Conservation (phyloP, 2,797 vertebrate species). For the Thunnus albacares region DNA sequence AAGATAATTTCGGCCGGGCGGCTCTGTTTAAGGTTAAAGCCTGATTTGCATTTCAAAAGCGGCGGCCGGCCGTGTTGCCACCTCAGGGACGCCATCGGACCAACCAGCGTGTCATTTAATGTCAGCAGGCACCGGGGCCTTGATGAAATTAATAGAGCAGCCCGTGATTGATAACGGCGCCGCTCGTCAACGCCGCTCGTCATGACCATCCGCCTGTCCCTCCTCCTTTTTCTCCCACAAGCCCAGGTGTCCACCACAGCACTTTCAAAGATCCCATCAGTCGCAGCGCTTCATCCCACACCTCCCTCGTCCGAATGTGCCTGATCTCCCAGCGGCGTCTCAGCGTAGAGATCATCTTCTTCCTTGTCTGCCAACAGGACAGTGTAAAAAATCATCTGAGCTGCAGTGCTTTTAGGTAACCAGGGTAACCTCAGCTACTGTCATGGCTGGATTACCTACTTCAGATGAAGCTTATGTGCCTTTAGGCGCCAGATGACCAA, state of each 20-base stretch:
- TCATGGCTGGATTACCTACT: slow-evolving; percentile 32
- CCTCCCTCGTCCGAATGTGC: slow-evolving; percentile 16
- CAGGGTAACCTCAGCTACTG: slow-evolving; percentile 33
- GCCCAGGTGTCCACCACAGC: slow-evolving; percentile 52
- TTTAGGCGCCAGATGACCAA: slow-evolving; percentile 13
- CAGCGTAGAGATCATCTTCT: slow-evolving; percentile 24
- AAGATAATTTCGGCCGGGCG: slow-evolving; percentile 77
- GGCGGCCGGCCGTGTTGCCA: slow-evolving; percentile 67
- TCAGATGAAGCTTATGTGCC: not conserved
- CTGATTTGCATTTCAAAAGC: slow-evolving; percentile 91
- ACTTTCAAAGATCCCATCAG: slow-evolving; percentile 50
- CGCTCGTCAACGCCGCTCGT: slow-evolving; percentile 66
- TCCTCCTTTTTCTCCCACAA: slow-evolving; percentile 4
- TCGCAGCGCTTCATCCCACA: not conserved
- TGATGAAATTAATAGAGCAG: slow-evolving; percentile 89
- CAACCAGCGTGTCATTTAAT: slow-evolving; percentile 86
- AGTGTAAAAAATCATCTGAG: slow-evolving; percentile 11
- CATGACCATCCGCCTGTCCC: slow-evolving; percentile 47
- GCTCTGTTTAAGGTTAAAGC: slow-evolving; percentile 89
- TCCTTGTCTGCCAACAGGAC: not conserved
- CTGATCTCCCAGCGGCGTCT: slow-evolving; percentile 28
- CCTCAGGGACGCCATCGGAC: slow-evolving; percentile 79
- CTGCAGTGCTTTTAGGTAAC: slow-evolving; percentile 32
- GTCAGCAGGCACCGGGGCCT: slow-evolving; percentile 83
- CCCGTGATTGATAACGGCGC: slow-evolving; percentile 86